phyloP scores from a whole-genome alignment of 2,113 vertebrate genomes.

The Heterocephalus glaber region DNA sequence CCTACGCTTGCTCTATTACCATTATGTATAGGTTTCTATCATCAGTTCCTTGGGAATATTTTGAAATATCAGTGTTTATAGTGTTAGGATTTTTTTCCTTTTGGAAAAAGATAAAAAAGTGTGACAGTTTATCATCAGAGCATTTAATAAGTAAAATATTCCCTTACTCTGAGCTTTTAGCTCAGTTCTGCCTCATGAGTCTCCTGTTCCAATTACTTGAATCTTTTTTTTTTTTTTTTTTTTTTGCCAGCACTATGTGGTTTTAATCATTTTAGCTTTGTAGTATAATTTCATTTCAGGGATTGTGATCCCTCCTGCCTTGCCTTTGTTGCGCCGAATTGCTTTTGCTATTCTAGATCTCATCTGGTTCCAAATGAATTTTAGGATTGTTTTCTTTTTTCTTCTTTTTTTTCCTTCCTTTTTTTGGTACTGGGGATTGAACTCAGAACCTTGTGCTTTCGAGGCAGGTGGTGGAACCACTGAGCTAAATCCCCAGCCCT shows the following conservation, averaged over 20 bases:
- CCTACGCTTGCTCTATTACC: background rate
- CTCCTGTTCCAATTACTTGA: constrained; percentile 49
- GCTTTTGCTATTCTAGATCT: background rate
- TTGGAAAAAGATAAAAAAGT: background rate
- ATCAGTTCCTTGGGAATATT: constrained; percentile 52
- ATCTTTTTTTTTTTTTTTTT: background rate
- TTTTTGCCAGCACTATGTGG: background rate
- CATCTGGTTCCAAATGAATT: background rate
- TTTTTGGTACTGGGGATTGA: no score
- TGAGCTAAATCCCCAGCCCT: no score
- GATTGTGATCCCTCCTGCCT: background rate
- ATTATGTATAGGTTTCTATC: constrained; percentile 48
- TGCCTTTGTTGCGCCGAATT: background rate
- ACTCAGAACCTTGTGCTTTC: no score
- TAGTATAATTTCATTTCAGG: background rate
- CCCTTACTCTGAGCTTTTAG: background rate
- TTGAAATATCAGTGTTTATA: constrained; percentile 57
- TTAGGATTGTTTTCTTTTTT: background rate
- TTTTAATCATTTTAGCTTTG: background rate
- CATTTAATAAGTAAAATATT: background rate
- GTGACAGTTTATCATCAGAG: background rate
- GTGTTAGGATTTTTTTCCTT: background rate
- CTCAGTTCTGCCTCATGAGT: constrained; percentile 62
- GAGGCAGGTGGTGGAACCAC: no score
- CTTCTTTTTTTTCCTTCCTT: no score